phyloP scores from a whole-genome alignment of 2,797 vertebrate genomes.

The Artibeus jamaicensis region DNA sequence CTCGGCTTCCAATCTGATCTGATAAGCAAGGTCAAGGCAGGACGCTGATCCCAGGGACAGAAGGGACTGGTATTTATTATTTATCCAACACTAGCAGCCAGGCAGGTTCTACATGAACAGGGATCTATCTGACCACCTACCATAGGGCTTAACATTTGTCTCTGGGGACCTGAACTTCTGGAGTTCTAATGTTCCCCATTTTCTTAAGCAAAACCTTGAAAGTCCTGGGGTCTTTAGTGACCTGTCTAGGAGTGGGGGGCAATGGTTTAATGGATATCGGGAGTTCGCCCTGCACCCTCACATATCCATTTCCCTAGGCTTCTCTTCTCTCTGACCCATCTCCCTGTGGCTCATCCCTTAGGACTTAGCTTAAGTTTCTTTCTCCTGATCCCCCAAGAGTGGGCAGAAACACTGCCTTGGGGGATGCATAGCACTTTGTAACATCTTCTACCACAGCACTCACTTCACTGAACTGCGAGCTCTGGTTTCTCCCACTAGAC shows the following conservation, averaged over 20 bases:
- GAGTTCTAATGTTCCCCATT: background rate
- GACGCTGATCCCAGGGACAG: slow-evolving; percentile 56
- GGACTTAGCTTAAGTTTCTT: background rate
- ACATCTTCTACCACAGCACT: background rate
- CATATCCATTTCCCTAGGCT: background rate
- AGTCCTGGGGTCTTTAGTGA: background rate
- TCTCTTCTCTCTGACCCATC: background rate
- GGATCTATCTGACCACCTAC: background rate
- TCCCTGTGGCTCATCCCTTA: background rate
- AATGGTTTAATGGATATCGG: background rate
- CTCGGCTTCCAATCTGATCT: slow-evolving; percentile 63
- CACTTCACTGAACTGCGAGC: background rate
- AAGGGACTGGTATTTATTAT: slow-evolving; percentile 61
- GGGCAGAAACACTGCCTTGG: background rate
- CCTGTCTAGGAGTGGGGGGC: background rate
- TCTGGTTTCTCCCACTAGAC: background rate
- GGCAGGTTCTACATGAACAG: background rate
- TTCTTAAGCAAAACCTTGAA: background rate
- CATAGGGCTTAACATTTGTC: background rate
- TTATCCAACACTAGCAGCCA: slow-evolving; percentile 20
- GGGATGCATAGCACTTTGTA: background rate
- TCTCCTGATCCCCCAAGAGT: background rate
- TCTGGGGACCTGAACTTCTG: background rate
- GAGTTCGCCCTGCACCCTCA: background rate
- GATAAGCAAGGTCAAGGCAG: slow-evolving; percentile 76